These are phyloP conservation scores for Pyrgus malvae DNA, from an alignment of 2,888 invertebrate species.

Conservation along the genomic window DNA sequence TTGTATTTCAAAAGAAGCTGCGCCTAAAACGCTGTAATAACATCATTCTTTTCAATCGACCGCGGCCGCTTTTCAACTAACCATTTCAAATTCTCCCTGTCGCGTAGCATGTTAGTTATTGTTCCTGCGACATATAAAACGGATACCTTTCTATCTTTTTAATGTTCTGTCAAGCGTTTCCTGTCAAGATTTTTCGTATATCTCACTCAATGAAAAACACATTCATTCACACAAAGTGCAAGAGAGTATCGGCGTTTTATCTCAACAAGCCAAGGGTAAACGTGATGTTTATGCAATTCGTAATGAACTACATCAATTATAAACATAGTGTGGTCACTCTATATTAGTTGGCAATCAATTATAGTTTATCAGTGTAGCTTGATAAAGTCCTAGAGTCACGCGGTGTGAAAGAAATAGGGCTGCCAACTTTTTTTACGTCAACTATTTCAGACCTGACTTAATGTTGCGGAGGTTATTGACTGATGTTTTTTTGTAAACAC, in stretches of 20 bases:
- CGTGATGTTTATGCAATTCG: neutral
- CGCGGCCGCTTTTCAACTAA: constrained; percentile 45
- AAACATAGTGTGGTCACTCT: constrained; percentile 7
- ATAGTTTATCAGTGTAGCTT: constrained; percentile 15
- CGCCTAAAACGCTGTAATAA: constrained; percentile 42
- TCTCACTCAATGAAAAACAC: neutral
- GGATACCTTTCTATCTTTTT: neutral
- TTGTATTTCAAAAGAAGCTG: constrained; percentile 55
- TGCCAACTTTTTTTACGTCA: constrained; percentile 18
- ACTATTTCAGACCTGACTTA: neutral
- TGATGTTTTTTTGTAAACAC: neutral
- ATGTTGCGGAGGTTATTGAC: constrained; percentile 8
- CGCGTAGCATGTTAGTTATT: constrained; percentile 30
- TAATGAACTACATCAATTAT: constrained; percentile 5
- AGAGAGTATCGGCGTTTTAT: neutral
- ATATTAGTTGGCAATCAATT: constrained; percentile 17
- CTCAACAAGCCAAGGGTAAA: constrained; percentile 4
- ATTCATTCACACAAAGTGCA: constrained; percentile 2
- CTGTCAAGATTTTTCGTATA: neutral
- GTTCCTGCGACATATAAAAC: constrained; percentile 19
- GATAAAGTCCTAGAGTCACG: constrained; percentile 18
- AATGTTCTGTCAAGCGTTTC: neutral
- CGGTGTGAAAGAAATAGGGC: constrained; percentile 8
- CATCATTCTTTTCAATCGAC: constrained; percentile 59
- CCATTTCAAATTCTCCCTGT: constrained; percentile 45